Conservation (phyloP, 2,797 vertebrate genomes). For the Lithobates pipiens region DNA sequence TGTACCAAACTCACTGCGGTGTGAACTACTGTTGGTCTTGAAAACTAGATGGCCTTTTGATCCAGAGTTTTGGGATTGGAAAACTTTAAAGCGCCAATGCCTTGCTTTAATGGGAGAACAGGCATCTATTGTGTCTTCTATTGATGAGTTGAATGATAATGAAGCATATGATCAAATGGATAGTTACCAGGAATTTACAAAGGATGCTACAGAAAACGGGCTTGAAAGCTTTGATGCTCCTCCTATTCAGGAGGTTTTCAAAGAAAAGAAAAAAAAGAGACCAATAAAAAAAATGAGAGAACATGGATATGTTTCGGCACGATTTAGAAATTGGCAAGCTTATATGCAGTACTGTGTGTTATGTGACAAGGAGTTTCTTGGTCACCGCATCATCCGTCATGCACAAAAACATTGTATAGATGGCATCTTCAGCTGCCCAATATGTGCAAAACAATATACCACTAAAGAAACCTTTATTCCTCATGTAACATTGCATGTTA, state of each 20-base stretch:
- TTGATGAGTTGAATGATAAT: constrained; percentile 92
- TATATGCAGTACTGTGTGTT: constrained; percentile 99
- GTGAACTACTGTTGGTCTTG: constrained; percentile 93
- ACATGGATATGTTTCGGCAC: constrained; percentile 91
- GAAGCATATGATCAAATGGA: constrained; percentile 88
- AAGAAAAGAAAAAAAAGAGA: constrained; percentile 87
- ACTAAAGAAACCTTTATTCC: constrained; percentile 92
- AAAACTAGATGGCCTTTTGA: constrained; percentile 99
- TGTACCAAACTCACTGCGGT: constrained; percentile 94
- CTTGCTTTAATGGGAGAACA: constrained; percentile 96
- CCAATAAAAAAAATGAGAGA: constrained; percentile 92
- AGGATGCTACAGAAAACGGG: constrained; percentile 78
- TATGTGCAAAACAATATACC: constrained; percentile 92
- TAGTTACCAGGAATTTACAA: constrained; percentile 78
- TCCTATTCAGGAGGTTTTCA: constrained; percentile 79
- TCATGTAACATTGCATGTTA: constrained; percentile 93
- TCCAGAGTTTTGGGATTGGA: constrained; percentile 99
- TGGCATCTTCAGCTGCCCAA: constrained; percentile 92
- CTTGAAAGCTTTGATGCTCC: constrained; percentile 79
- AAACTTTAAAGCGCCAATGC: constrained; percentile 94
- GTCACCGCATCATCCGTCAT: constrained; percentile 95
- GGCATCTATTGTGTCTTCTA: constrained; percentile 96
- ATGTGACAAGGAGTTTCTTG: constrained; percentile 97
- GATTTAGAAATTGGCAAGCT: constrained; percentile 96
- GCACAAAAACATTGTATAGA: constrained; percentile 93